Conservation (phyloP, 2,797 vertebrate genomes). For the Spinus pinus region DNA sequence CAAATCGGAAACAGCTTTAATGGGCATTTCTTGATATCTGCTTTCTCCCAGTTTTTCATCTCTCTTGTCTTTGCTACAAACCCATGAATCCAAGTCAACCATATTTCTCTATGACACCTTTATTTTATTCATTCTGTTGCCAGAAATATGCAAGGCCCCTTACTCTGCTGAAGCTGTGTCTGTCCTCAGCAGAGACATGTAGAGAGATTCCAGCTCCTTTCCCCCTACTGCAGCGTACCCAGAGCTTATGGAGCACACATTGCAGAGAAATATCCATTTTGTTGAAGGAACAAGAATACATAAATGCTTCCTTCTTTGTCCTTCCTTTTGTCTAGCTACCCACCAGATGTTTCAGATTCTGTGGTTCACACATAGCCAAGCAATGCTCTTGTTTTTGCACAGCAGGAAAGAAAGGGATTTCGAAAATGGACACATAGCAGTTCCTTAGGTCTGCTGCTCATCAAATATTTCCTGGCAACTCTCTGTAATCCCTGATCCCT, state of each 20-base stretch:
- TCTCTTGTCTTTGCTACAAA: neutral
- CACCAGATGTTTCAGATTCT: slow-evolving; percentile 39
- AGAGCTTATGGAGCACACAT: neutral
- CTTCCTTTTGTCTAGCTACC: neutral
- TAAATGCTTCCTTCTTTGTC: neutral
- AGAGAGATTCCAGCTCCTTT: neutral
- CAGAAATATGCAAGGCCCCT: neutral
- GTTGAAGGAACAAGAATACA: neutral
- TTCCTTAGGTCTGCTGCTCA: slow-evolving; percentile 44
- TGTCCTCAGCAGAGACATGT: neutral
- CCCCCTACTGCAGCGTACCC: neutral
- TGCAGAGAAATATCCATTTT: neutral
- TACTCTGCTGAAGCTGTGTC: neutral
- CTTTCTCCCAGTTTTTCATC: neutral
- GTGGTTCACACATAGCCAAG: slow-evolving; percentile 15
- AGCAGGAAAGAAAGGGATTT: slow-evolving; percentile 38
- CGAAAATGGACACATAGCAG: neutral
- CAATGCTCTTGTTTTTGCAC: neutral
- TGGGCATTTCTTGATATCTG: neutral
- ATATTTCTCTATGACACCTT: neutral
- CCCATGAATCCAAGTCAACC: neutral
- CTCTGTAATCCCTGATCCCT: slow-evolving; percentile 18
- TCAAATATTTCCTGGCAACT: slow-evolving; percentile 41
- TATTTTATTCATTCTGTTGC: neutral
- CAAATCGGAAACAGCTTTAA: neutral